Base-by-base conservation (phyloP, 1,140 invertebrate species). In the Linepithema humile region DNA sequence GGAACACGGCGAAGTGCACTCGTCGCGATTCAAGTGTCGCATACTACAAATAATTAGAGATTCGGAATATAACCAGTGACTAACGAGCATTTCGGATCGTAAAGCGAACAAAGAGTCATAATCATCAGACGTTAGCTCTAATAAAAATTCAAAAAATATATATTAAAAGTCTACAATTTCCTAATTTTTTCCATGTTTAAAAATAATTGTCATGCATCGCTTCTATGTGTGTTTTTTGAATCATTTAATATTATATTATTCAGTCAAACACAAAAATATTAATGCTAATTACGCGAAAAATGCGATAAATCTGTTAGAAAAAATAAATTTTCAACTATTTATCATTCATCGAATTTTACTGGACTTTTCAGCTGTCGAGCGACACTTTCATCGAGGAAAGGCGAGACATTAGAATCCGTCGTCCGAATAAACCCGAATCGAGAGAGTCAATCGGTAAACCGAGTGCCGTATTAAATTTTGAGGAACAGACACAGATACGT, bases 21-120 rank as follows among this genome's bases (percentile, higher is more conserved):
- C 40, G 10, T 75, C 12, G n/a, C 29, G 55, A 77, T 64, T 50
- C n/a, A 29, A 77, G 73, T 77, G 59, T 77, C 60, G 40, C 40
- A 23, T 75, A 12, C 12, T 62, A 23, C n/a, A 10, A 35, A 0
- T 1, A 20, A 38, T 35, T 48, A 17, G 20, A n/a, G 29, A 62
- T 32, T 73, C n/a, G n/a, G n/a, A n/a, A n/a, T n/a, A n/a, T n/a
- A n/a, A n/a, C n/a, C n/a, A n/a, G n/a, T n/a, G n/a, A n/a, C n/a
- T n/a, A 26, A 59, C 48, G 12, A 15, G 5, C 17, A 10, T 74
- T 59, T 29, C 5, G 7, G 1, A 3, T 29, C 40, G n/a, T 0
- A 4, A 12, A 73, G 9, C 29, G 50, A 38, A 40, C 23, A 40
- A 70, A 17, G 15, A 17, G 3, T 0, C 10, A 15, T 20, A 15